Conservation (phyloP, 2,113 vertebrate genomes). For the Nestor notabilis region DNA sequence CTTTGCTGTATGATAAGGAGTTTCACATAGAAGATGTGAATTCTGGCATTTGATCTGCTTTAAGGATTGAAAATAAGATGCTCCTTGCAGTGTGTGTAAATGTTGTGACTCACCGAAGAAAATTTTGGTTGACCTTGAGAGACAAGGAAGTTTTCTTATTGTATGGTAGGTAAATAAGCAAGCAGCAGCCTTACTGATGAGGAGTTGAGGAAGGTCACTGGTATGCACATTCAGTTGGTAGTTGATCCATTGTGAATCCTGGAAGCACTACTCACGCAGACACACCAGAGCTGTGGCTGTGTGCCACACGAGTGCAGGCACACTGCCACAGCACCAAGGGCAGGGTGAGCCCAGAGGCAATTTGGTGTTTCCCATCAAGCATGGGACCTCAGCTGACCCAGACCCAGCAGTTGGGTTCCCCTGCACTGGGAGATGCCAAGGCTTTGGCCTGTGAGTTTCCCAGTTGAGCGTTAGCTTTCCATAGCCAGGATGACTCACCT, state of each 20-base stretch:
- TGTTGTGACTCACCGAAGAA: neutral
- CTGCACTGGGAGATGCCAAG: neutral
- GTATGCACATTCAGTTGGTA: fast-evolving
- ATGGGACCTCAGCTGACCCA: neutral
- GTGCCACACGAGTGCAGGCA: fast-evolving
- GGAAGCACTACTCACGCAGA: neutral
- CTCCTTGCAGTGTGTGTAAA: neutral
- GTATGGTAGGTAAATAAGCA: neutral
- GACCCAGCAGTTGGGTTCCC: fast-evolving
- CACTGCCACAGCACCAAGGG: neutral
- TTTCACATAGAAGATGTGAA: neutral
- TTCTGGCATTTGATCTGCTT: neutral
- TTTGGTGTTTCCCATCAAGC: neutral
- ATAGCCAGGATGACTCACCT: neutral
- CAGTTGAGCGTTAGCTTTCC: neutral
- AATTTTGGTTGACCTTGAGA: neutral
- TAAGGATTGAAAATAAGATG: neutral
- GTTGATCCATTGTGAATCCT: neutral
- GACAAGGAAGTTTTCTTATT: neutral
- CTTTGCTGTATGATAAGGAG: neutral
- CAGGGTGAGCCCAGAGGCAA: neutral
- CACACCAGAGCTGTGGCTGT: neutral
- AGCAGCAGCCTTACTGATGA: neutral
- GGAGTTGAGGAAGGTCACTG: neutral
- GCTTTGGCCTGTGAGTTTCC: neutral